phyloP scores from a whole-genome alignment of 2,797 vertebrate species.

The Florisuga fusca region DNA sequence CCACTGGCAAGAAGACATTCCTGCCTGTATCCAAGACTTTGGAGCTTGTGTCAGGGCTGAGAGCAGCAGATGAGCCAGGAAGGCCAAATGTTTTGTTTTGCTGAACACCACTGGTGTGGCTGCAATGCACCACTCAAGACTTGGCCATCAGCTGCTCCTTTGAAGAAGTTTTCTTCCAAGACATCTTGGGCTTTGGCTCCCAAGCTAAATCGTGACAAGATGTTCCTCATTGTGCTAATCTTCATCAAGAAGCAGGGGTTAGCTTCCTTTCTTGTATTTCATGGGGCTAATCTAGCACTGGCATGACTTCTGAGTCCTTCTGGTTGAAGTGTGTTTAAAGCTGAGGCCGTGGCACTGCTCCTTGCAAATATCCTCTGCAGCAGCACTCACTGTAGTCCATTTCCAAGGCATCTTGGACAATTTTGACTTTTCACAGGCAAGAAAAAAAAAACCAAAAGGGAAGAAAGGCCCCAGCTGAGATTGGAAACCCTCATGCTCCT shows the following conservation, averaged over 20 bases:
- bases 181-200: not conserved
- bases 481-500: constrained; percentile 63
- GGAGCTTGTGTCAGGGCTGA: not conserved
- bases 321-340: constrained; percentile 50
- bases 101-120: not conserved
- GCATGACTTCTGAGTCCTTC: constrained; percentile 15
- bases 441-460: not conserved
- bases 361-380: constrained; percentile 59
- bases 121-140: not conserved
- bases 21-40: not conserved
- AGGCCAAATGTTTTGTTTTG: not conserved
- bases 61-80: not conserved
- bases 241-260: constrained; percentile 16
- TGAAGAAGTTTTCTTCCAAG: not conserved
- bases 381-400: not conserved
- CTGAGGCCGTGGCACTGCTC: constrained; percentile 59
- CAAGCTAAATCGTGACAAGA: not conserved
- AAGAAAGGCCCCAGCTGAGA: constrained; percentile 43
- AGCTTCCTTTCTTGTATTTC: constrained; percentile 30
- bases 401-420: constrained; percentile 26
- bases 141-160: constrained; percentile 10
- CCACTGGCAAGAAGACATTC: constrained; percentile 10
- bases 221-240: constrained; percentile 60
- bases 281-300: constrained; percentile 45
- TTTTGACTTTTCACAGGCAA: constrained; percentile 57